Evolutionary conservation across 2,888 invertebrate genomes (phyloP).

Genomic region (Heteromyza rotundicornis): DNA sequence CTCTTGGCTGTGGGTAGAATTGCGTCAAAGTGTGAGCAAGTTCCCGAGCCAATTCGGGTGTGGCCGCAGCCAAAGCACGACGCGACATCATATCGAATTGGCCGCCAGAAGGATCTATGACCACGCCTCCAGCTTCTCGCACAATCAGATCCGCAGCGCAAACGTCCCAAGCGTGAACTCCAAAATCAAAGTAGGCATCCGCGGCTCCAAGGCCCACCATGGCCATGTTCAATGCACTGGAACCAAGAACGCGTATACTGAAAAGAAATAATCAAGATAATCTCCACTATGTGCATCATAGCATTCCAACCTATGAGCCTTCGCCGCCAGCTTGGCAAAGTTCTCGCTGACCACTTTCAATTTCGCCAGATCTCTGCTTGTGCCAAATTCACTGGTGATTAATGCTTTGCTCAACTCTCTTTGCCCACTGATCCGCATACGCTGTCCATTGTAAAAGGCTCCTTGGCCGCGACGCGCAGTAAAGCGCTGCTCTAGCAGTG

Average conservation of each 20-base stretch:
- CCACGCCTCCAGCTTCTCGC: slow-evolving; percentile 91
- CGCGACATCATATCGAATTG: slow-evolving; percentile 82
- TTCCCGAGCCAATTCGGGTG: slow-evolving; percentile 74
- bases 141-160: slow-evolving; percentile 92
- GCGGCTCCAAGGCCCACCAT: slow-evolving; percentile 89
- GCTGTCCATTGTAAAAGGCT: slow-evolving; percentile 83
- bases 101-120: slow-evolving; percentile 85
- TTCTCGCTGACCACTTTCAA: slow-evolving; percentile 73
- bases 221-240: slow-evolving; percentile 94
- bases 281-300: too few relatives aligned
- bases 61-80: slow-evolving; percentile 79
- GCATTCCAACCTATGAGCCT: slow-evolving; percentile 73
- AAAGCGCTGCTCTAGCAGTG: slow-evolving; percentile 84
- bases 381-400: slow-evolving; percentile 79
- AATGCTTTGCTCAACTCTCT: slow-evolving; percentile 74
- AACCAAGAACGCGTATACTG: slow-evolving; percentile 84
- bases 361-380: slow-evolving; percentile 75
- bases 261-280: too few relatives aligned
- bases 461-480: slow-evolving; percentile 86
- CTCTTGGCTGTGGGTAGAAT: slow-evolving; percentile 75
- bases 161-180: slow-evolving; percentile 94
- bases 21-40: slow-evolving; percentile 71
- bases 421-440: slow-evolving; percentile 75
- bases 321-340: slow-evolving; percentile 68
- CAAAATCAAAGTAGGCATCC: slow-evolving; percentile 90